Evolutionary conservation across 1,140 invertebrate genomes (phyloP), one percentile per base, ranked within the genome.

Genomic region (Andrena cerasifolii): DNA sequence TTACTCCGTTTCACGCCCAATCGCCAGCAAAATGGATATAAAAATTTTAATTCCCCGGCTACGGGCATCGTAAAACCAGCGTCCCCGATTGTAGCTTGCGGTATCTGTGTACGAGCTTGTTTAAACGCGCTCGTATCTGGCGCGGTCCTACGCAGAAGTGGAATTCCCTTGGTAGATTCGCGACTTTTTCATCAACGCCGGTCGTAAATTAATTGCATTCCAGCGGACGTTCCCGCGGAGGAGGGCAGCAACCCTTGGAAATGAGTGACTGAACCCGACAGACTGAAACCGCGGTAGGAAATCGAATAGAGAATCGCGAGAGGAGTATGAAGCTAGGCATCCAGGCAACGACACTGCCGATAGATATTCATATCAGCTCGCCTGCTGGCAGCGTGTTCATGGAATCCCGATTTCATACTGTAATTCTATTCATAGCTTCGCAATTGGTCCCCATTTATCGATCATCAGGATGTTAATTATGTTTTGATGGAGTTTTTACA

Each of bases 1-100:
- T 74, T 66, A 63, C 62, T 74, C 40, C 72, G 72, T 74, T 74
- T 74, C 72, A 74, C 72, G 72, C 47, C 47, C 72, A 74, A 74
- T 74, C 72, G 61, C 63, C 10, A 10, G 49, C n/a, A 66, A 66
- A 74, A 66, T 66, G 61, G 72, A 71, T 66, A 53, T 65, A 74
- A 74, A 74, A 74, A 74, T 74, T 66, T 65, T 74, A 74, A 65
- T 74, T 66, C 61, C 49, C 36, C 49, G 47, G 49, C 49, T 66
- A 74, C 66, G 10, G 61, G 14, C 59, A n/a, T 51, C 59, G 59
- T 73, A 66, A 74, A 66, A 54, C 47, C 49, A 18, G 33, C 16
- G 47, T 31, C 36, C 47, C 53, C 2, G 33, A 33, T 33, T 54
- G 5, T 66, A 74, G 66, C 61, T 16, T 18, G 12, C 14, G 21